Evolutionary conservation across 2,797 vertebrate genomes (phyloP).

Genomic region (Chiroxiphia lanceolata): DNA sequence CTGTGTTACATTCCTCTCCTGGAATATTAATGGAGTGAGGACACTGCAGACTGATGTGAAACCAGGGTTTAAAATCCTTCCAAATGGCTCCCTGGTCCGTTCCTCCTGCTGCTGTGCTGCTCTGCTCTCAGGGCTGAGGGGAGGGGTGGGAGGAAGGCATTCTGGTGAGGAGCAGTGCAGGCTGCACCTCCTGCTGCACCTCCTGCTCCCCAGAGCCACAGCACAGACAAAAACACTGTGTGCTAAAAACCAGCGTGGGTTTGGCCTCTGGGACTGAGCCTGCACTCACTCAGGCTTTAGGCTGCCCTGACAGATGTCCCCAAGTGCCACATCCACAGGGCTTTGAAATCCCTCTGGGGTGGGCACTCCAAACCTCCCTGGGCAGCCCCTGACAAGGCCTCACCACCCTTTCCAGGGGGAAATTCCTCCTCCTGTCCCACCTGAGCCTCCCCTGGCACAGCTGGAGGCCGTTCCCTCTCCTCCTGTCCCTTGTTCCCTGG

Average conservation of each 20-base stretch:
- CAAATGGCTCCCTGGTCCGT: neutral
- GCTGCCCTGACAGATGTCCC: neutral
- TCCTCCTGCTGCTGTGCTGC: neutral
- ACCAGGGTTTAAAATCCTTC: neutral
- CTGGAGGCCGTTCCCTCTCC: no score
- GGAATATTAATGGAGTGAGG: constrained; percentile 22
- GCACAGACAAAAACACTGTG: accelerated
- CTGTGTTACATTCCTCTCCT: neutral
- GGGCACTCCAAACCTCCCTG: accelerated
- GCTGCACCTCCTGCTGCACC: neutral
- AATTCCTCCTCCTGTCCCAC: neutral
- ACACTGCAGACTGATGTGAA: neutral
- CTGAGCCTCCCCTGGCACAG: neutral
- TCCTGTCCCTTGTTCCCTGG: neutral
- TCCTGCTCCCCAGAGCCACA: neutral
- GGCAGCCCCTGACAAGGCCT: neutral
- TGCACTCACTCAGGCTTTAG: neutral
- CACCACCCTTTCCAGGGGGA: accelerated
- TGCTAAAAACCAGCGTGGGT: accelerated
- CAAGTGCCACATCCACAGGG: neutral
- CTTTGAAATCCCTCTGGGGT: neutral
- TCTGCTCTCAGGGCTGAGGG: neutral
- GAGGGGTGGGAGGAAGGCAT: neutral
- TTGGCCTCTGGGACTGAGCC: neutral
- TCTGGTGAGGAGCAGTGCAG: accelerated